Evolutionary conservation across 37 sponge, comb jelly and placozoan species (phyloP), one percentile per base, ranked within the genome.

Genomic region (Hormiphora californensis): DNA sequence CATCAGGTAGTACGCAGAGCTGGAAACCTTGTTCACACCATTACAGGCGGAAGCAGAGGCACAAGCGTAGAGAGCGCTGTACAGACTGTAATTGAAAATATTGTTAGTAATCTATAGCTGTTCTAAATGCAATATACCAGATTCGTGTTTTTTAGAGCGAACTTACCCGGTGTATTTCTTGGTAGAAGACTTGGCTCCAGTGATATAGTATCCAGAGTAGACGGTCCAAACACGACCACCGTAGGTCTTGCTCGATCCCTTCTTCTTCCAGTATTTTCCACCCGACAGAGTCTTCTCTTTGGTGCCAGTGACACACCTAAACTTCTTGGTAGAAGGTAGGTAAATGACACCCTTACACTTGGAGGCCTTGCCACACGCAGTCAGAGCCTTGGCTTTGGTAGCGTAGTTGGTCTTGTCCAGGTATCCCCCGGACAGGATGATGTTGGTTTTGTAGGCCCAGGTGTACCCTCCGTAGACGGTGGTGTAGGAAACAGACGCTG

Each of bases 11-110:
- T 57, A 57, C 61, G n/a, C 27, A 23, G 30, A 28, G 30, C 27
- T 57, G 9, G 61, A 57, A 30, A 57, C 23, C 61, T 19, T 57
- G n/a, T 25, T 57, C 7, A 57, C 61, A 28, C 61, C 61, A 19
- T 25, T 57, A 57, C 61, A 57, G 23, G 61, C 61, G n/a, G 61
- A 4, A 5, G n/a, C 27, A 12, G 61, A 23, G n/a, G 61, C 61
- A 57, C 61, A 57, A 15, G 61, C 61, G 61, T 57, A 23, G 5
- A 57, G 61, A 57, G 61, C 61, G n/a, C n/a, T n/a, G n/a, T n/a
- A n/a, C n/a, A n/a, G n/a, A n/a, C n/a, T n/a, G n/a, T n/a, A n/a
- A n/a, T n/a, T n/a, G n/a, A n/a, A n/a, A n/a, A n/a, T n/a, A n/a
- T n/a, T n/a, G n/a, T n/a, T n/a, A n/a, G n/a, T n/a, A n/a, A n/a